These are phyloP conservation scores for Falco novaeseelandiae DNA, from an alignment of 2,797 vertebrate genomes.

Conservation along the genomic window DNA sequence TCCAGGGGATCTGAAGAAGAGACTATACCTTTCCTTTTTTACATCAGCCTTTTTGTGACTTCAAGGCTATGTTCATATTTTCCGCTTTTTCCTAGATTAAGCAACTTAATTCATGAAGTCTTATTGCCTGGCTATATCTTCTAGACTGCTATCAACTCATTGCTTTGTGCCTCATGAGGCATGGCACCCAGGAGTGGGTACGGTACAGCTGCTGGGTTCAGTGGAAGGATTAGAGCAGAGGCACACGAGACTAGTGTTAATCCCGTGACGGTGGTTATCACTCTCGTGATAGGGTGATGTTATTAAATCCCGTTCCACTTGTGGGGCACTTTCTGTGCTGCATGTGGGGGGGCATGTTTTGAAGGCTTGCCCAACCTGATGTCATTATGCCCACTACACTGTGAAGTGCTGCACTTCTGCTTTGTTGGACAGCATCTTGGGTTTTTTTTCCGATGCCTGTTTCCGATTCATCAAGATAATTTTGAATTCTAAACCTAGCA, in stretches of 20 bases:
- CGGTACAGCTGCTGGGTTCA: background rate
- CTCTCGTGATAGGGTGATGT: background rate
- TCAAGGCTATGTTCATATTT: background rate
- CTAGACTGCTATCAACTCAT: background rate
- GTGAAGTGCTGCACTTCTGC: background rate
- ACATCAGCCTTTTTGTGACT: background rate
- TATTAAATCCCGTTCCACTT: background rate
- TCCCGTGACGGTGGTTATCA: background rate
- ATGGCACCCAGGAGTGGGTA: background rate
- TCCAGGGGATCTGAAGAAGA: background rate
- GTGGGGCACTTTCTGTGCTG: background rate
- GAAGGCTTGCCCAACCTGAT: fast-evolving
- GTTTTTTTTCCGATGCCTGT: background rate
- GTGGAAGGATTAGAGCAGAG: background rate
- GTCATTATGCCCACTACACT: background rate
- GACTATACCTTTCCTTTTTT: background rate
- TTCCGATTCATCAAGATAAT: background rate
- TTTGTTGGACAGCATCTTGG: background rate
- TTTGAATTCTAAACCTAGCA: background rate
- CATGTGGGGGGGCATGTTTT: fast-evolving
- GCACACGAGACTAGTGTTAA: fast-evolving
- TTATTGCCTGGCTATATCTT: background rate
- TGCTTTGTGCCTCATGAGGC: background rate
- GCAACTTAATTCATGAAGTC: background rate
- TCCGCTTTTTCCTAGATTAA: background rate